Conservation (phyloP, 1,140 invertebrate species). For the Planococcus citri region DNA sequence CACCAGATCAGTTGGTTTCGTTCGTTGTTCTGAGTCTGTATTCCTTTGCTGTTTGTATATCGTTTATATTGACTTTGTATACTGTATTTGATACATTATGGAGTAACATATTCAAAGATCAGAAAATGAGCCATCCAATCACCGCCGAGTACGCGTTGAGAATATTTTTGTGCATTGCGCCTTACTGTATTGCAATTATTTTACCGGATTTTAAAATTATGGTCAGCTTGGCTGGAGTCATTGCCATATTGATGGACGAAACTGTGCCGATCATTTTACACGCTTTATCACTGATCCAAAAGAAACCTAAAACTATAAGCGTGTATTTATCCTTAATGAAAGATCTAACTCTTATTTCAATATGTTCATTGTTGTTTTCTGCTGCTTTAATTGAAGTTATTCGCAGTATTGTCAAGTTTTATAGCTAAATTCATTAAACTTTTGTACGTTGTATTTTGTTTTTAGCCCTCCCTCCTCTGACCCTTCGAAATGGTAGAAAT, state of each 20-base stretch:
- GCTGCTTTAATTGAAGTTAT: neutral
- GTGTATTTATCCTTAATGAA: neutral
- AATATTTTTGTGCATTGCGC: neutral
- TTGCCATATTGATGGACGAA: neutral
- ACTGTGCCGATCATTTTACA: neutral
- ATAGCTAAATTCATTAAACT: too few relatives aligned
- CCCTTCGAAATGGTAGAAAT: too few relatives aligned
- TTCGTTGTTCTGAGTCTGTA: slow-evolving; percentile 41
- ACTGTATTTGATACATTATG: slow-evolving; percentile 47
- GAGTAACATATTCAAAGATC: slow-evolving; percentile 23
- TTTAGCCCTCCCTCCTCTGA: too few relatives aligned
- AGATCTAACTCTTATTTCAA: neutral
- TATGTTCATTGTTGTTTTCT: neutral
- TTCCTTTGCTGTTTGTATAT: slow-evolving; percentile 42
- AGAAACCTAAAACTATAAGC: neutral
- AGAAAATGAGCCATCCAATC: neutral
- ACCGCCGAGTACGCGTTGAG: neutral
- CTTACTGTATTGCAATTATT: neutral
- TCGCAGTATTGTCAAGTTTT: neutral
- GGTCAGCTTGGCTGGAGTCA: neutral
- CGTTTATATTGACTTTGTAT: slow-evolving; percentile 48
- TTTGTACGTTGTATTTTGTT: too few relatives aligned
- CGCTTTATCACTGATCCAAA: neutral
- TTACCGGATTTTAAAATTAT: neutral
- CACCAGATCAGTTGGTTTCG: slow-evolving; percentile 35